Evolutionary conservation across 2,113 vertebrate species (phyloP).

Genomic region (Melanerpes formicivorus): DNA sequence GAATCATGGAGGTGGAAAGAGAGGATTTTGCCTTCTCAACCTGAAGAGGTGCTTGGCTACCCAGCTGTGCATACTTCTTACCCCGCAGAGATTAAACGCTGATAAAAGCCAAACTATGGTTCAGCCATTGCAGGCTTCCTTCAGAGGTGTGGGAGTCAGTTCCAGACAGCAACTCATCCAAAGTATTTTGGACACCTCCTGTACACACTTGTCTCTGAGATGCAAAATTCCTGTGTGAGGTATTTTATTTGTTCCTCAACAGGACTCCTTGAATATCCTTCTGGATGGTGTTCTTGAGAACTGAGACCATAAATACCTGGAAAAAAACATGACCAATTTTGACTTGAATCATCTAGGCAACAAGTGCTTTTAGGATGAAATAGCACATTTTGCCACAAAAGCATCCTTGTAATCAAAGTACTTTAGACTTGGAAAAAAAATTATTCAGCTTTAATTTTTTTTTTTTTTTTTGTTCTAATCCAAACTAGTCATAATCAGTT

Average conservation of each 20-base stretch:
- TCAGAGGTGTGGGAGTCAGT: not conserved
- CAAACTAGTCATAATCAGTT: not conserved
- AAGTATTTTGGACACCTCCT: not conserved
- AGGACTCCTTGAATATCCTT: not conserved
- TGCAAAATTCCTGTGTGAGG: not conserved
- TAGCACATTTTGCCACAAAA: not conserved
- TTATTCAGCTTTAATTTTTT: not conserved
- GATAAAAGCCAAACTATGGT: not conserved
- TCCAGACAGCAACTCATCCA: not conserved
- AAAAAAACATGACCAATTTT: not conserved
- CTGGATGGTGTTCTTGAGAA: not conserved
- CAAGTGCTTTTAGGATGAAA: not conserved
- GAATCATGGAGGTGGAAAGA: not conserved
- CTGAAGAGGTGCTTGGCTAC: not conserved
- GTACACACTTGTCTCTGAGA: not conserved
- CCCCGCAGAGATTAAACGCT: not conserved
- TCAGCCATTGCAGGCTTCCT: not conserved
- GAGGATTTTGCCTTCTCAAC: not conserved
- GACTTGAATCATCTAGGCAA: not conserved
- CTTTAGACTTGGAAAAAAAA: not conserved
- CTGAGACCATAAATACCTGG: not conserved
- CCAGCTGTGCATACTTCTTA: not conserved
- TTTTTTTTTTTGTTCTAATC: not conserved
- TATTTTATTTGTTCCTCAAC: not conserved
- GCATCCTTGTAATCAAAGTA: not conserved